These are phyloP conservation scores for Ovibos moschatus DNA, from an alignment of 2,113 vertebrate genomes.

Conservation along the genomic window DNA sequence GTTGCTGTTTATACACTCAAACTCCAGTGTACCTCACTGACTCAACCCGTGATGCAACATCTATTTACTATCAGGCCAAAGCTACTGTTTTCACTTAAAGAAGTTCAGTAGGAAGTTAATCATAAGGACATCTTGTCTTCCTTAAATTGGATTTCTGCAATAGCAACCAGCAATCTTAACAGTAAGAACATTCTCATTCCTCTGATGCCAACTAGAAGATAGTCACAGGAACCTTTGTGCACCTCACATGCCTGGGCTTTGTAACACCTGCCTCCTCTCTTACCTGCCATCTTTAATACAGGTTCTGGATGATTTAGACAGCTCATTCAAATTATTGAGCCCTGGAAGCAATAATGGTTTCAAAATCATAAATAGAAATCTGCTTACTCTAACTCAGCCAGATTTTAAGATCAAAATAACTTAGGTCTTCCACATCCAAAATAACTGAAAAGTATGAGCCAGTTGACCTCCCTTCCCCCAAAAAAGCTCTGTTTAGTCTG, in stretches of 20 bases:
- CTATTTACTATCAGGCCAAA: constrained; percentile 28
- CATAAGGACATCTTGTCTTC: constrained; percentile 34
- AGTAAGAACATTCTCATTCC: background rate
- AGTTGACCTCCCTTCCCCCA: background rate
- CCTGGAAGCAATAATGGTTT: background rate
- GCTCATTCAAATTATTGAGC: background rate
- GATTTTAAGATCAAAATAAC: constrained; percentile 41
- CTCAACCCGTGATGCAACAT: background rate
- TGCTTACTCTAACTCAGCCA: background rate
- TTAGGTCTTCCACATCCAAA: background rate
- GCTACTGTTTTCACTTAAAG: constrained; percentile 2
- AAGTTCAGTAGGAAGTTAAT: constrained; percentile 47
- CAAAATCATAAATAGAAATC: background rate
- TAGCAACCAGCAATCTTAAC: constrained; percentile 14
- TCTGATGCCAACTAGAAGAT: constrained; percentile 14
- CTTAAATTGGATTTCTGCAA: constrained; percentile 54
- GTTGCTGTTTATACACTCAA: background rate
- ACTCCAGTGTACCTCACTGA: background rate
- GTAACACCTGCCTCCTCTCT: background rate
- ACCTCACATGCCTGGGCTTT: background rate
- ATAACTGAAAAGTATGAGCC: background rate
- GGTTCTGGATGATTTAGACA: background rate
- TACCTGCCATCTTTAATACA: background rate
- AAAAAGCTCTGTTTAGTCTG: background rate
- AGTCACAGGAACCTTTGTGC: background rate